Evolutionary conservation across 37 sponge, comb jelly and placozoan genomes (phyloP), one percentile per base, ranked within the genome.

Genomic region (Amphimedon queenslandica): DNA sequence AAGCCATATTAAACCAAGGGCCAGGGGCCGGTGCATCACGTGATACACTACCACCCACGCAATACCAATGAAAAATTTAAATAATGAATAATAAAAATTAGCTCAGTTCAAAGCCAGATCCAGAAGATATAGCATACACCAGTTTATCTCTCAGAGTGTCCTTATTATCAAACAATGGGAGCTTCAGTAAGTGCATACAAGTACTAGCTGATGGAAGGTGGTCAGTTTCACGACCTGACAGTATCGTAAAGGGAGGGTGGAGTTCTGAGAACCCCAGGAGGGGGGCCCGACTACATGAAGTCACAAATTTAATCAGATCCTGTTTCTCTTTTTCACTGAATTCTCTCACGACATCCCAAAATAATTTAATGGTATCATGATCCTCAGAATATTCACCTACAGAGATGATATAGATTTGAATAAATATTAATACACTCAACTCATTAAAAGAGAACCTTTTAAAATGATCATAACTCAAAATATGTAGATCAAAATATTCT

Each of bases 31-130:
- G n/a, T n/a, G n/a, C n/a, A n/a, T n/a, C n/a, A n/a, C n/a, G n/a
- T n/a, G n/a, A n/a, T n/a, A n/a, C n/a, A n/a, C n/a, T n/a, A n/a
- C n/a, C n/a, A n/a, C n/a, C n/a, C n/a, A n/a, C n/a, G n/a, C n/a
- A n/a, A n/a, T n/a, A n/a, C n/a, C n/a, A n/a, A n/a, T n/a, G n/a
- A n/a, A n/a, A n/a, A n/a, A n/a, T n/a, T n/a, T n/a, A n/a, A n/a
- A n/a, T n/a, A n/a, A n/a, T n/a, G n/a, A n/a, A n/a, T n/a, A n/a
- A n/a, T n/a, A n/a, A n/a, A n/a, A n/a, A n/a, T n/a, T 75, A 98
- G 41, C 91, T 87, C 25, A 98, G 88, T 87, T 98, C 99, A 82
- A 98, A 98, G 0, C 99, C 99, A 43, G 99, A 85, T n/a, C 86
- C 88, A 32, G 96, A 92, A 18, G 72, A 47, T 33, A 98, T 92